These are phyloP conservation scores for Pyrrhosoma nymphula DNA, from an alignment of 2,888 invertebrate genomes.

Conservation along the genomic window DNA sequence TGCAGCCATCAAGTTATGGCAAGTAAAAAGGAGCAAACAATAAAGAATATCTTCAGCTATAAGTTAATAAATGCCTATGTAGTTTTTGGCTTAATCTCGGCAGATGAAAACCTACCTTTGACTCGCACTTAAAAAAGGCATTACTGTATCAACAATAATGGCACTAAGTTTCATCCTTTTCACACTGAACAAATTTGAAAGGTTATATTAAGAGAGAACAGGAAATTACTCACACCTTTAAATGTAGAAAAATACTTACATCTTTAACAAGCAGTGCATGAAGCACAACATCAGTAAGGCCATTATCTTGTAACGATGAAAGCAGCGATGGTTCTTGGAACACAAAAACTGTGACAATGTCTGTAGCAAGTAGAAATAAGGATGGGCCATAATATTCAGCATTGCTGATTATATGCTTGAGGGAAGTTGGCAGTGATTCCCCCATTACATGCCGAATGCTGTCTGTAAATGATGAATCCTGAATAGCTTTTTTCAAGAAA, in stretches of 20 bases:
- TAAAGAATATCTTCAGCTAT: no score
- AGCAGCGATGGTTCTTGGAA: slow-evolving; percentile 91
- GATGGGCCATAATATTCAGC: slow-evolving; percentile 94
- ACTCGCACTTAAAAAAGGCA: no score
- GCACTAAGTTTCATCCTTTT: no score
- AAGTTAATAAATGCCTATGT: no score
- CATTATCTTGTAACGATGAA: slow-evolving; percentile 91
- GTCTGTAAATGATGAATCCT: slow-evolving; percentile 86
- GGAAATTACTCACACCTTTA: no score
- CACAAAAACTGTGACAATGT: slow-evolving; percentile 92
- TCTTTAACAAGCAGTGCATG: slow-evolving; percentile 91
- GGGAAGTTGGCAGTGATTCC: slow-evolving; percentile 87
- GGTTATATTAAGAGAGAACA: no score
- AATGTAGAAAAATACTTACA: slow-evolving; percentile 77
- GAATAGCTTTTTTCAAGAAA: slow-evolving; percentile 92
- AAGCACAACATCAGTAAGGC: slow-evolving; percentile 90
- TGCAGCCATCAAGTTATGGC: no score
- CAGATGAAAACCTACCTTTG: no score
- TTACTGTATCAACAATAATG: no score
- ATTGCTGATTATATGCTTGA: slow-evolving; percentile 92
- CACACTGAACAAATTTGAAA: no score
- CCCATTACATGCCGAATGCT: slow-evolving; percentile 93
- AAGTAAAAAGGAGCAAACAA: no score
- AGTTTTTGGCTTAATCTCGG: no score
- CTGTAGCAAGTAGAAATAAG: slow-evolving; percentile 89